These are phyloP conservation scores for Sarcophilus harrisii DNA, from an alignment of 2,797 vertebrate genomes.

Conservation along the genomic window DNA sequence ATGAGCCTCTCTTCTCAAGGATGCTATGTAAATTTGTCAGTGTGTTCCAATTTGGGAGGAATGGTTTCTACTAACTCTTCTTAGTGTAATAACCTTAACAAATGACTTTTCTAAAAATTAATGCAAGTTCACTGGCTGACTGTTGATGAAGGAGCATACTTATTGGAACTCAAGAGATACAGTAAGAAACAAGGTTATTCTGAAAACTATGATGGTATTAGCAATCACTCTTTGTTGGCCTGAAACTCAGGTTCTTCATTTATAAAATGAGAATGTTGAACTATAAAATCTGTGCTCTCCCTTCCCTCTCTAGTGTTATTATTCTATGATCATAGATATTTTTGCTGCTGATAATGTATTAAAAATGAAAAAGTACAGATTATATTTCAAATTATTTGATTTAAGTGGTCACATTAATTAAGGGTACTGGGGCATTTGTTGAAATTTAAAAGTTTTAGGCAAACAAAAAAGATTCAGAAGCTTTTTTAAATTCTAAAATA, in stretches of 20 bases:
- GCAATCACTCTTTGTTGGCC: background rate
- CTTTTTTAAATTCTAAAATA: constrained; percentile 45
- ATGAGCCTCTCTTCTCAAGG: background rate
- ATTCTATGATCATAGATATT: background rate
- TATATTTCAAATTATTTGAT: constrained; percentile 58
- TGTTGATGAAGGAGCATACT: background rate
- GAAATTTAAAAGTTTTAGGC: constrained; percentile 28
- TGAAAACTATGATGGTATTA: background rate
- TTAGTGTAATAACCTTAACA: background rate
- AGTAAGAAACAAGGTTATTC: background rate
- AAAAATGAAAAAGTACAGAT: background rate
- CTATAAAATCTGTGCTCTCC: background rate
- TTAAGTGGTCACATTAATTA: constrained; percentile 61
- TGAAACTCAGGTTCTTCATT: background rate
- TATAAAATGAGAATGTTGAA: background rate
- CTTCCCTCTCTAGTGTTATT: background rate
- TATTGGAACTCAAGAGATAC: background rate
- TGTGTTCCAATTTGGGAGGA: background rate
- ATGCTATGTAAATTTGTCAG: background rate
- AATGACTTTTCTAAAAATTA: background rate
- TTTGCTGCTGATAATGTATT: background rate
- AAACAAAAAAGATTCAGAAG: constrained; percentile 32
- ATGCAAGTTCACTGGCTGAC: background rate
- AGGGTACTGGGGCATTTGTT: constrained; percentile 32
- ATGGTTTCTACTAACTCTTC: background rate